Evolutionary conservation across 2,797 vertebrate genomes (phyloP).

Genomic region (Yasuhikotakia modesta): DNA sequence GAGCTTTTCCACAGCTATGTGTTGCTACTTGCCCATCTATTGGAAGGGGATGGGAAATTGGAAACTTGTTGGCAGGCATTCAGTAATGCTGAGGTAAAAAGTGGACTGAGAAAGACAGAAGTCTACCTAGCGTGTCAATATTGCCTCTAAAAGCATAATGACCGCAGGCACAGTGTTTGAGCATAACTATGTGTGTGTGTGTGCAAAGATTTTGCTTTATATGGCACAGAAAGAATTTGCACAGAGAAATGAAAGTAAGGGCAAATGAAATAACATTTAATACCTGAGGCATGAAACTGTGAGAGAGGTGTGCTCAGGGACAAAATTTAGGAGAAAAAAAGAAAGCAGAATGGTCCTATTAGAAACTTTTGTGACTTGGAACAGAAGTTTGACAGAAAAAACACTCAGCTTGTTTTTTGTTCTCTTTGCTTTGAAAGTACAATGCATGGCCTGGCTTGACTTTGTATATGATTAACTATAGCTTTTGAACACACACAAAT

Average conservation of each 20-base stretch:
- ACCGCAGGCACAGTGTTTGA: slow-evolving; percentile 24
- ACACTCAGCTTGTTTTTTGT: slow-evolving; percentile 13
- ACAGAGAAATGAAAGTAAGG: slow-evolving; percentile 11
- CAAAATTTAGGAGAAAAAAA: background rate
- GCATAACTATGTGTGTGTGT: slow-evolving; percentile 17
- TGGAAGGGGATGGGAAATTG: slow-evolving; percentile 61
- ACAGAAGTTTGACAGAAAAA: background rate
- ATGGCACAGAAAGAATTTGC: slow-evolving; percentile 31
- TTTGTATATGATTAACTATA: slow-evolving; percentile 29
- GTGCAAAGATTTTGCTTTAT: slow-evolving; percentile 31
- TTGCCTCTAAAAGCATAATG: slow-evolving; percentile 37
- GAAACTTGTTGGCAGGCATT: slow-evolving; percentile 64
- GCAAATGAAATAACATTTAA: slow-evolving; percentile 10
- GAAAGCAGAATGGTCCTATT: background rate
- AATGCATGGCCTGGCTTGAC: slow-evolving; percentile 29
- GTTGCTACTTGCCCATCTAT: slow-evolving; percentile 68
- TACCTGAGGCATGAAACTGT: background rate
- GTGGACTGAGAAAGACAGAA: slow-evolving; percentile 44
- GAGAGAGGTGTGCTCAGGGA: slow-evolving; percentile 30
- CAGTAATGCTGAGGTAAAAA: slow-evolving; percentile 69
- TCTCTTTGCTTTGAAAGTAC: background rate
- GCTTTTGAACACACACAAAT: slow-evolving; percentile 11
- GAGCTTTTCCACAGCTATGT: slow-evolving; percentile 58
- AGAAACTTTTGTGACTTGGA: slow-evolving; percentile 1
- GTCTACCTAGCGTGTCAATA: slow-evolving; percentile 26